A percentile compares a stretch with the other conserved stretches of the same genome.
Evolutionary conservation across 2,888 invertebrate species (phyloP).

Genomic region (Drosophila gaucha): DNA sequence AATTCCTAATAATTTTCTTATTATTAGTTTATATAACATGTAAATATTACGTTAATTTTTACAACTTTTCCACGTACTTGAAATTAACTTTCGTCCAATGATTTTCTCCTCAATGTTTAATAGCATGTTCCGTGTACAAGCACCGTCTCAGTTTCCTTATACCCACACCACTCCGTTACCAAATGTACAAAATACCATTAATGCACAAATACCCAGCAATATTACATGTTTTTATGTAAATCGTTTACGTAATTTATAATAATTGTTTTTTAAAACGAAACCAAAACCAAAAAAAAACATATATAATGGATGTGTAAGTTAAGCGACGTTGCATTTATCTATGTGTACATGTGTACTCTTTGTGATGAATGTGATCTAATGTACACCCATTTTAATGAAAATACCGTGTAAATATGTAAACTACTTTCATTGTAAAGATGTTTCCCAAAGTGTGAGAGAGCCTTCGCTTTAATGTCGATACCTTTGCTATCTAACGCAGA

Average conservation of each 20-base stretch:
- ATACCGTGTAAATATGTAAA: constrained; percentile 59
- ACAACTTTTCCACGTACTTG: constrained; percentile 36
- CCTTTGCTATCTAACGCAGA: constrained; percentile 86
- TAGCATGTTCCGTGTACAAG: constrained; percentile 77
- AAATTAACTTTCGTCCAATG: constrained; percentile 31
- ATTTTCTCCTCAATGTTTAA: constrained; percentile 44
- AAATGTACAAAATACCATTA: constrained; percentile 47
- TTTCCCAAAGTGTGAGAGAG: constrained; percentile 17
- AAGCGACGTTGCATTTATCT: constrained; percentile 64
- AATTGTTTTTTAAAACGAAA: constrained; percentile 28
- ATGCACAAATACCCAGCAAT: constrained; percentile 67
- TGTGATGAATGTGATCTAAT: constrained; percentile 62
- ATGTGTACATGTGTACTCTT: constrained; percentile 56
- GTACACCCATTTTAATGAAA: constrained; percentile 43
- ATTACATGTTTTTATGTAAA: constrained; percentile 50
- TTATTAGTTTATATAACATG: constrained; percentile 45
- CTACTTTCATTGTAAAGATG: constrained; percentile 32
- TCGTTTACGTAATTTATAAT: constrained; percentile 49
- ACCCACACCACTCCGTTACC: constrained; percentile 22
- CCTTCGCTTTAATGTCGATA: constrained; percentile 33
- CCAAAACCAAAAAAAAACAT: not conserved
- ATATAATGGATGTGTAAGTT: constrained; percentile 58
- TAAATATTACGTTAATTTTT: constrained; percentile 55
- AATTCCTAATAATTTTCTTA: constrained; percentile 37
- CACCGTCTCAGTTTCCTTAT: constrained; percentile 54